Base-by-base conservation (phyloP, 2,797 vertebrate genomes). In the Hippocampus kuda region DNA sequence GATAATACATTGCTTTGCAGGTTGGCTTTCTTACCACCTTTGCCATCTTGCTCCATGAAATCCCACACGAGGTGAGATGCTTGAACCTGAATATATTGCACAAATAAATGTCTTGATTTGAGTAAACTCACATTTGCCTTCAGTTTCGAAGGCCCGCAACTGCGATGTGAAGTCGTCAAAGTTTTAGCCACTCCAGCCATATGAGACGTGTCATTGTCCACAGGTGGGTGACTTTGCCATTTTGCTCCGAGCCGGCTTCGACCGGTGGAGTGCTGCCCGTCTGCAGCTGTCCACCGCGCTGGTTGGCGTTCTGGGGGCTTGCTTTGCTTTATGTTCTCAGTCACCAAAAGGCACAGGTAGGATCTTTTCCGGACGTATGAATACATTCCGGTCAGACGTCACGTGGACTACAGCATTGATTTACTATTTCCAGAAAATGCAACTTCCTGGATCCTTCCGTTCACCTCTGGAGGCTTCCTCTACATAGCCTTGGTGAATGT, bases 211-310 rank as follows among this genome's bases (percentile, higher is more conserved):
- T 54, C 54, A 42, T 68, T 67, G 62, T 75, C 48, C 78, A 59
- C 86, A 99, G 97, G 92, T 99, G 80, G 96, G 97, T 78, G 97
- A 99, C 88, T 99, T 99, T 80, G 95, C 95, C 78, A 99, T 99
- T 83, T 88, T 99, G 65, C 92, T 99, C 77, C 92, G 96, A 71
- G 96, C 97, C 1, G 97, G 97, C n/a, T 99, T 99, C 79, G 96
- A 99, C 85, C 93, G 94, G 63, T 98, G 97, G 95, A 98, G 93
- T 34, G 97, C 97, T 2, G 95, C 95, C 70, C 94, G 95, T 78
- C 92, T 99, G 92, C 97, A 99, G 90, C 89, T 99, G 75, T 94
- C 86, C 26, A 99, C 97, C 0, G 96, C 97, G 0, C 80, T 97
- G 71, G 95, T 96, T 1, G 95, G 96, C 56, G 87, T 99, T 69